Conservation (phyloP, 2,797 vertebrate genomes). For the Simalia tracyae region DNA sequence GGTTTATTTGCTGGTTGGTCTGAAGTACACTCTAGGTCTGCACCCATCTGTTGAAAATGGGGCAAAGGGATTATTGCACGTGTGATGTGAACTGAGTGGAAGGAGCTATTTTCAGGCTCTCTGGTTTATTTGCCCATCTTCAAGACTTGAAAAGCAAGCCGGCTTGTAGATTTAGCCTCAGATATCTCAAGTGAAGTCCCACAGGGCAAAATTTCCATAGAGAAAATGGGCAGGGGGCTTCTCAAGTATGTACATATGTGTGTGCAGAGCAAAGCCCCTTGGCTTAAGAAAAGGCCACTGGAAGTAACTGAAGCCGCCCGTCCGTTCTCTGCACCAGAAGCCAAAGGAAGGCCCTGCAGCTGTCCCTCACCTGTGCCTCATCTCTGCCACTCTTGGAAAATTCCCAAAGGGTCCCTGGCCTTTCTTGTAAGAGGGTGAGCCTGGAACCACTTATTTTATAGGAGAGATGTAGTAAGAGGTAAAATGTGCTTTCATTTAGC, state of each 20-base stretch:
- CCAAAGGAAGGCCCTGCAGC: slow-evolving; percentile 65
- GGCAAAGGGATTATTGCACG: not conserved
- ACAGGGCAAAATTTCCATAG: slow-evolving; percentile 37
- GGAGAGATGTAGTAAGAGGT: slow-evolving; percentile 78
- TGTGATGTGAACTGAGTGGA: not conserved
- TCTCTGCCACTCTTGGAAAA: slow-evolving; percentile 75
- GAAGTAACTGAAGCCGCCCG: slow-evolving; percentile 44
- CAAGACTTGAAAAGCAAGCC: slow-evolving; percentile 42
- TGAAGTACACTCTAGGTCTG: slow-evolving; percentile 49
- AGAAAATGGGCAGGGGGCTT: slow-evolving; percentile 7
- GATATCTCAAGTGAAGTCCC: slow-evolving; percentile 39
- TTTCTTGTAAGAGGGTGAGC: slow-evolving; percentile 77
- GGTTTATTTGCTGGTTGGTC: not conserved
- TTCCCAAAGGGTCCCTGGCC: slow-evolving; percentile 67
- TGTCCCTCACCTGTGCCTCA: slow-evolving; percentile 76
- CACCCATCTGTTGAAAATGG: slow-evolving; percentile 53
- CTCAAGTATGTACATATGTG: not conserved
- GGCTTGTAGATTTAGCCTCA: slow-evolving; percentile 45
- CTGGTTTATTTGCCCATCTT: slow-evolving; percentile 48
- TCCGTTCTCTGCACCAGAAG: slow-evolving; percentile 75
- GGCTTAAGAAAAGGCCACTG: slow-evolving; percentile 72
- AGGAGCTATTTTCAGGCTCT: slow-evolving; percentile 25
- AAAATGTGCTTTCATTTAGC: slow-evolving; percentile 82
- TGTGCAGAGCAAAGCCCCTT: slow-evolving; percentile 52
- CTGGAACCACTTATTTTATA: slow-evolving; percentile 77